Base-by-base conservation (phyloP, 2,113 vertebrate genomes). In the Brachionichthys hirsutus region DNA sequence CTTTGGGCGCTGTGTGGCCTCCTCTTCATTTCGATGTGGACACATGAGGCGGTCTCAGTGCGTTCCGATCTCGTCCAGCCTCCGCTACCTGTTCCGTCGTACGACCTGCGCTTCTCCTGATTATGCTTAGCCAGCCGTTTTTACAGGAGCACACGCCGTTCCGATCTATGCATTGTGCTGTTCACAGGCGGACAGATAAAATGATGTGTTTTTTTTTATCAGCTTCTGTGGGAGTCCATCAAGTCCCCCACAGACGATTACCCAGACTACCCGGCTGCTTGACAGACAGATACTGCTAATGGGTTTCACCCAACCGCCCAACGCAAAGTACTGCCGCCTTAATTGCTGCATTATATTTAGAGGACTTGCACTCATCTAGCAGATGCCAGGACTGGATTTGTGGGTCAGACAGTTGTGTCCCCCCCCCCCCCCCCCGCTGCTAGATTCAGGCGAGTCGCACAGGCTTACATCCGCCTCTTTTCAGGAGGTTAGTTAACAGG, bases 331-430 rank as follows among this genome's bases (percentile, higher is more conserved):
- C 54, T 6, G 13, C 54, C 51, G 58, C 62, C 42, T 67, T 77
- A 84, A 81, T 73, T 59, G 73, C 70, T 38, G 65, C 57, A 70
- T 75, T 75, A 73, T 40, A 70, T 69, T 53, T 55, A 60, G 62
- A 81, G 72, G 68, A 69, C 76, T 78, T 77, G 55, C 61, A 63
- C 52, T 30, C 12, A 50, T 58, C 62, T 67, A 77, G 73, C 58
- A 81, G 74, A 82, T 72, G 67, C 34, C 67, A 34, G 56, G 48
- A 47, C 34, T 61, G 62, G 64, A 65, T 80, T 77, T 83, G 42
- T 63, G 49, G 66, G 46, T 62, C 73, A 77, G 54, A 47, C 42
- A 67, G 65, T 38, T 58, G 12, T 56, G 18, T 61, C 54, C 55
- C 42, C 0, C 47, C 20, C 34, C 12, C 54, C 55, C 42, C 0